Evolutionary conservation across 2,797 vertebrate genomes (phyloP), one percentile per base, ranked within the genome.

Genomic region (Phrynocephalus guinanensis): DNA sequence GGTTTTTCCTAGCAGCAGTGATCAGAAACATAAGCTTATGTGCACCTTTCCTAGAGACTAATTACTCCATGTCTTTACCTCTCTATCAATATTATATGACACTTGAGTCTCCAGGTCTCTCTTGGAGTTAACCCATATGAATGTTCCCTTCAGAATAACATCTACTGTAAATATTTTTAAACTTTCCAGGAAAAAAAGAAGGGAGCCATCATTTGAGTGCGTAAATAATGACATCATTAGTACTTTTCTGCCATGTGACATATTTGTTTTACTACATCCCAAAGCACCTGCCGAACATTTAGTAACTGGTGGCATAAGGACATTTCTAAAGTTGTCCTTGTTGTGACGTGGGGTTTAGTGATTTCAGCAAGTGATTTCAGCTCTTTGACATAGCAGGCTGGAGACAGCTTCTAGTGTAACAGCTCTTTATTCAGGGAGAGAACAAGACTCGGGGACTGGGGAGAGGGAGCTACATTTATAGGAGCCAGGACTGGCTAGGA

Each of bases 31-130:
- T 11, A 15, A 82, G 28, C 22, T 60, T 76, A 0, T 66, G 28
- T 83, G 91, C 78, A 87, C 88, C 83, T 77, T 91, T 68, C 77
- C 81, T 9, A 44, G 84, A 88, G 71, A 85, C 79, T 85, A 85
- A 80, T 85, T 85, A 76, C 48, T 44, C 44, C 38, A 24, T 81
- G 48, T 56, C 83, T 88, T 85, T 68, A 38, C 79, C 50, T 56
- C 16, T 24, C 44, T 67, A 44, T 73, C 26, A 38, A 85, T 67
- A 56, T 73, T 48, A 82, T 71, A 68, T 71, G 48, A 76, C n/a
- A 33, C n/a, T 30, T 44, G 15, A 81, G 16, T 88, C 60, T n/a
- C 38, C 78, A 56, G 48, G 71, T 85, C 71, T 70, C 24, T 85
- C 78, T 71, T 85, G 60, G 85, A 68, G 44, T 85, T 81, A 88